These are phyloP conservation scores for Tricholaema leucomelas DNA, from an alignment of 2,113 vertebrate species.

Conservation along the genomic window DNA sequence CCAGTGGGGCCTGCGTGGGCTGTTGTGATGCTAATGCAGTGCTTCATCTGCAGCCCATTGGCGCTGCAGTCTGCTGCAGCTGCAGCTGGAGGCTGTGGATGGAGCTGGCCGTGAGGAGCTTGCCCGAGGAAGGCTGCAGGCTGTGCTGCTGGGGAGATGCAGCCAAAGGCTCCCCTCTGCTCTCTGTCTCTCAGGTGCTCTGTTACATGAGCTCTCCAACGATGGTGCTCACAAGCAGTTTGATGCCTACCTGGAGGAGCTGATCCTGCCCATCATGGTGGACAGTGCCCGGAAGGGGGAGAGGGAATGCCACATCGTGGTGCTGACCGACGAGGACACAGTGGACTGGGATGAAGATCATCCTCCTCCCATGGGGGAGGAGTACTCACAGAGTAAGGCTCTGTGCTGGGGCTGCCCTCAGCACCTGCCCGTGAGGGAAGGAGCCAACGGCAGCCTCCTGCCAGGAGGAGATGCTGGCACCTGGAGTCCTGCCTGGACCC, in stretches of 20 bases:
- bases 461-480: background rate
- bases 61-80: background rate
- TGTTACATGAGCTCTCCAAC: conserved; percentile 94
- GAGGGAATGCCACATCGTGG: conserved; percentile 92
- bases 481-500: background rate
- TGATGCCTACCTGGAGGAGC: conserved; percentile 92
- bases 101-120: background rate
- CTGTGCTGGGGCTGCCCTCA: too few relatives aligned
- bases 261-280: conserved; percentile 95
- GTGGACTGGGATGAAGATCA: conserved; percentile 98
- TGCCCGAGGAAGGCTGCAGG: background rate
- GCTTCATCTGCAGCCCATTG: background rate
- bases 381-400: conserved; percentile 89
- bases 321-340: conserved; percentile 92
- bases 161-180: background rate
- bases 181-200: conserved; percentile 78
- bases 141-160: background rate
- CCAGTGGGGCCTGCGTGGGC: too few relatives aligned
- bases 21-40: too few relatives aligned
- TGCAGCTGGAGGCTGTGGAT: background rate
- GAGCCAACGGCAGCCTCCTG: background rate
- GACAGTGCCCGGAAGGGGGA: conserved; percentile 91
- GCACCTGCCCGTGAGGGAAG: rapidly evolving
- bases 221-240: conserved; percentile 94
- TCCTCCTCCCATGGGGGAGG: conserved; percentile 94